Evolutionary conservation across 2,888 invertebrate species (phyloP).

Genomic region (Cheilosia urbana): DNA sequence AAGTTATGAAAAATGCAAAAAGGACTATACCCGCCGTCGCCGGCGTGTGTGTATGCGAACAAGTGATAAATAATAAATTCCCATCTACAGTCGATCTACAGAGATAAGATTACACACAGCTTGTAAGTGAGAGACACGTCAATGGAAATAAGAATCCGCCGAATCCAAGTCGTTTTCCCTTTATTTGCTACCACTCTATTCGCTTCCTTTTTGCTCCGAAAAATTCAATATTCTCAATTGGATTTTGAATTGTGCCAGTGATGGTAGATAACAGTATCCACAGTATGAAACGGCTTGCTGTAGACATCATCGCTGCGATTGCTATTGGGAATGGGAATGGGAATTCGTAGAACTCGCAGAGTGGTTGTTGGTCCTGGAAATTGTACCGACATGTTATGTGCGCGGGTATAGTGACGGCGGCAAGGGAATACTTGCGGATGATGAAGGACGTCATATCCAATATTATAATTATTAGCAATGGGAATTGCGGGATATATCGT

Average conservation of each 20-base stretch:
- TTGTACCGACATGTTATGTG: conserved; percentile 21
- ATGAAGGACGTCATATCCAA: conserved; percentile 39
- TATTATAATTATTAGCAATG: conserved; percentile 64
- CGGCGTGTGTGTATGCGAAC: neutral
- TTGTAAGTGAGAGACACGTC: conserved; percentile 34
- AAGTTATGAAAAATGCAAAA: conserved; percentile 70
- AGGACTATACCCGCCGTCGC: neutral
- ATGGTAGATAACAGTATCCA: conserved; percentile 6
- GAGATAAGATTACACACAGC: conserved; percentile 7
- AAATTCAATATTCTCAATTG: conserved; percentile 74
- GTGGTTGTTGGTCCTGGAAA: conserved; percentile 26
- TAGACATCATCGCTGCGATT: too few relatives aligned
- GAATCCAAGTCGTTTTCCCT: conserved; percentile 9
- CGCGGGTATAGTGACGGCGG: conserved; percentile 1
- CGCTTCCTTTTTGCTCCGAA: conserved; percentile 52
- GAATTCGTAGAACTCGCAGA: conserved; percentile 1
- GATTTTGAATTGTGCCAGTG: conserved; percentile 63
- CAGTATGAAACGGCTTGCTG: neutral
- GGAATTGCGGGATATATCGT: conserved; percentile 49
- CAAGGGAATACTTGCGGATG: conserved; percentile 41
- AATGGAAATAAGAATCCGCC: conserved; percentile 50
- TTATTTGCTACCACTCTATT: conserved; percentile 15
- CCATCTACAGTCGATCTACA: conserved; percentile 28
- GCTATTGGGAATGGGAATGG: neutral
- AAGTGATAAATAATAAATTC: conserved; percentile 62